These are phyloP conservation scores for Myotis daubentonii DNA, from an alignment of 2,797 vertebrate genomes.

Conservation along the genomic window DNA sequence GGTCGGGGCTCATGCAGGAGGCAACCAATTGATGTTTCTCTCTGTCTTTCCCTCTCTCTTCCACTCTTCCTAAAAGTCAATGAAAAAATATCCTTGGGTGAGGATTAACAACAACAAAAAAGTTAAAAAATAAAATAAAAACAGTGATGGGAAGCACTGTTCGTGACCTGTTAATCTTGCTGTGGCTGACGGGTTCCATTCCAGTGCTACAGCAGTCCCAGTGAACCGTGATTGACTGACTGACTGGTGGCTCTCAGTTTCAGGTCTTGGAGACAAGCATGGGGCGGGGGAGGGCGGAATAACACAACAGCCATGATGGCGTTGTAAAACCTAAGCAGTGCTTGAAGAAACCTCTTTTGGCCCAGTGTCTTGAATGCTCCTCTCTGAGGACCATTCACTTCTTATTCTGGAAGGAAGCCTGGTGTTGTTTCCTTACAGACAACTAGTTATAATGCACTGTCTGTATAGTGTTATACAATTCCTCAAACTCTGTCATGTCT, in stretches of 20 bases:
- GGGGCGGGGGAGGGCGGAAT: not conserved
- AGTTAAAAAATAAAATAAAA: not conserved
- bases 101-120: no score
- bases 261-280: slow-evolving; percentile 37
- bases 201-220: slow-evolving; percentile 86
- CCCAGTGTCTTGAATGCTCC: not conserved
- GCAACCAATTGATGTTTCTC: no score
- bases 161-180: slow-evolving; percentile 73
- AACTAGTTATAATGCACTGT: not conserved
- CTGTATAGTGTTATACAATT: not conserved
- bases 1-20: no score
- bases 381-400: not conserved
- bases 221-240: slow-evolving; percentile 50
- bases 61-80: no score
- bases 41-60: no score
- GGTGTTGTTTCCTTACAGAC: not conserved
- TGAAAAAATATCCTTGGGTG: no score
- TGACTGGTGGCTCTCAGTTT: not conserved
- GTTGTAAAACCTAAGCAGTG: not conserved
- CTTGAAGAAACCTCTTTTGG: not conserved
- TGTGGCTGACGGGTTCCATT: slow-evolving; percentile 77
- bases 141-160: slow-evolving; percentile 66
- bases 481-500: not conserved
- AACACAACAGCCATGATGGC: not conserved
- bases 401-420: slow-evolving; percentile 45